A percentile compares a stretch with the other conserved stretches of the same genome.
Evolutionary conservation across 2,888 invertebrate species (phyloP).

Genomic region (Sminthurides aquaticus): DNA sequence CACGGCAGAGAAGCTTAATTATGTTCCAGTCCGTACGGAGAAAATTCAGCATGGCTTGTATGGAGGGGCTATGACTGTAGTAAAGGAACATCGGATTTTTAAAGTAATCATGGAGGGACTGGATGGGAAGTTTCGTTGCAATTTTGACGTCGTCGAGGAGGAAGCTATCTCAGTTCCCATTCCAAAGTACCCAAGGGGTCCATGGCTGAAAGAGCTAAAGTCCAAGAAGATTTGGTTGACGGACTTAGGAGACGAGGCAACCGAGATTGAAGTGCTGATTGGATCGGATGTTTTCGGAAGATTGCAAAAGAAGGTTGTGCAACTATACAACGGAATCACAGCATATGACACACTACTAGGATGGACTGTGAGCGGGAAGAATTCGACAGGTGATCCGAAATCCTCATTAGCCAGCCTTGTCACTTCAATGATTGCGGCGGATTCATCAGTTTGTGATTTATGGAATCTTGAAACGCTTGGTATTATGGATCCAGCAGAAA

Average conservation of each 20-base stretch:
- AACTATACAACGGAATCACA: background rate
- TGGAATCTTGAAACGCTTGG: slow-evolving; percentile 29
- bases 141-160: background rate
- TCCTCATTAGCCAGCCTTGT: background rate
- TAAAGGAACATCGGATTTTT: background rate
- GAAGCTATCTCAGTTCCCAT: background rate
- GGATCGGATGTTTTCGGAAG: background rate
- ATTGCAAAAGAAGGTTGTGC: background rate
- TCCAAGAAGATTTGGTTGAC: background rate
- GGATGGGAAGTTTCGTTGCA: background rate
- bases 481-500: slow-evolving; percentile 23
- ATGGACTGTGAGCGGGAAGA: background rate
- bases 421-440: background rate
- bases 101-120: background rate
- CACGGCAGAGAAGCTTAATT: background rate
- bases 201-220: background rate
- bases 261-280: background rate
- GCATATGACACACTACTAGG: background rate
- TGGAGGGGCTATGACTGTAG: background rate
- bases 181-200: background rate
- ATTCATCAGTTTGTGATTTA: slow-evolving; percentile 4
- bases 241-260: background rate
- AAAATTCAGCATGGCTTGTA: background rate
- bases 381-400: background rate
- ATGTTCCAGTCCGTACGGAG: background rate